Base-by-base conservation (phyloP, 2,113 vertebrate species). In the Sclerurus mexicanus region DNA sequence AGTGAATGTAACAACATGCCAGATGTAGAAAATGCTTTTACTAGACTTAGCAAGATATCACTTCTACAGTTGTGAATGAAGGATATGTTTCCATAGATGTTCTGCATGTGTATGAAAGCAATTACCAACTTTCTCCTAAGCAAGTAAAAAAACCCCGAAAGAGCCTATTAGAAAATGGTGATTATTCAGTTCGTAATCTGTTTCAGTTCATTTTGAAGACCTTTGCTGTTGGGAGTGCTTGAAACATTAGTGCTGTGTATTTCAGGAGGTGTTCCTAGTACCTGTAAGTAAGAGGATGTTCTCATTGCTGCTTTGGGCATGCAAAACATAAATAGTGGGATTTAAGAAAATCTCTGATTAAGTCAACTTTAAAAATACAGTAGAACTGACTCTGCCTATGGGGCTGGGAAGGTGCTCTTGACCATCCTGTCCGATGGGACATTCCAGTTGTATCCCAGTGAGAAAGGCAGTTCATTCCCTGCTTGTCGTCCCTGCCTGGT, bases 361-460 rank as follows among this genome's bases (percentile, higher is more conserved):
- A 56, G 23, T 74, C 13, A 64, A 4, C 18, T 69, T 73, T 21
- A 64, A 68, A 86, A 84, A 24, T 35, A 12, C 0, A 1, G 2
- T 15, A 50, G 42, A 58, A 12, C 20, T 37, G 39, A 20, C 21
- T 55, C 12, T 77, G 63, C 12, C 1, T 5, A 3, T 2, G 0
- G 35, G 59, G 8, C 40, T 59, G 68, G 67, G 78, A 37, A 66
- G 31, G 31, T 53, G 12, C 8, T 58, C 9, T 49, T 30, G 10
- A 2, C 13, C 8, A 1, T n/a, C 10, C 15, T 60, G 25, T 35
- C 20, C n/a, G 22, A 6, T 19, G 40, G 50, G 27, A 3, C 7
- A 19, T 52, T 35, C 2, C n/a, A 12, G 1, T 2, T 75, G 31
- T 27, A 16, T 27, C 28, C 30, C 19, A 28, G 0, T 9, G n/a